Conservation (phyloP, 2,888 invertebrate species). For the Ceriagrion tenellum region DNA sequence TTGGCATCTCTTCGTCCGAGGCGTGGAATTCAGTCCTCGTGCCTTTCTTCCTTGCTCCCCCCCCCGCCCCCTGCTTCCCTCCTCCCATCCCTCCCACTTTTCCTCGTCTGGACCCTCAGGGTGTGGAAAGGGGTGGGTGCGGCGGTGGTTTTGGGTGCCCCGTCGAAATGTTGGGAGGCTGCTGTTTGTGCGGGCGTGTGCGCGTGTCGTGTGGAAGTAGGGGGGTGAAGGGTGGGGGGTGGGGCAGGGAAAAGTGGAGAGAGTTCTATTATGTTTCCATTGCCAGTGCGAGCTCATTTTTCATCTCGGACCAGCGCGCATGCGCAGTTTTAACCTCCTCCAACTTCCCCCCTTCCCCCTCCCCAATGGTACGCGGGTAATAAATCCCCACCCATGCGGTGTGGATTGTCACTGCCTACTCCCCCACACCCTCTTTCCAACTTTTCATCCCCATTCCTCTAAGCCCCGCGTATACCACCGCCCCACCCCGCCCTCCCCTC, state of each 20-base stretch:
- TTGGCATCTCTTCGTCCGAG: not conserved
- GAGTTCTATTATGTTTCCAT: conserved; percentile 57
- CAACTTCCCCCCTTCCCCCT: not conserved
- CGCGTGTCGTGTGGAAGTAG: not conserved
- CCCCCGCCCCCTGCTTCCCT: not conserved
- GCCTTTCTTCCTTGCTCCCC: not conserved
- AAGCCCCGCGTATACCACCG: not conserved
- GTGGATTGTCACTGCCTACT: conserved; percentile 48
- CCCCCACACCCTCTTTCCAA: not conserved
- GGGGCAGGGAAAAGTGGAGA: not conserved
- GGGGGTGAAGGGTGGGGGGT: not conserved
- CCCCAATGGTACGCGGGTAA: not conserved
- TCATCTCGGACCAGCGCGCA: conserved; percentile 56
- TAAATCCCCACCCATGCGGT: conserved; percentile 55
- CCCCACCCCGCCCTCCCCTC: no score
- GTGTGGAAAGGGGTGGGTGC: not conserved
- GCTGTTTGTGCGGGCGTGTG: not conserved
- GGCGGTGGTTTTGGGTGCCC: not conserved
- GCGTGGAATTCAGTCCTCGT: not conserved
- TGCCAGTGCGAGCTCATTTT: conserved; percentile 61
- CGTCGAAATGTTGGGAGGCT: not conserved
- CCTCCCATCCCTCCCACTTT: not conserved
- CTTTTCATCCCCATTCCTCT: not conserved
- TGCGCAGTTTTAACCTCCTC: conserved; percentile 9
- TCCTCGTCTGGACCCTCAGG: not conserved